Base-by-base conservation (phyloP, 2,888 invertebrate genomes). In the Melipona beecheii region DNA sequence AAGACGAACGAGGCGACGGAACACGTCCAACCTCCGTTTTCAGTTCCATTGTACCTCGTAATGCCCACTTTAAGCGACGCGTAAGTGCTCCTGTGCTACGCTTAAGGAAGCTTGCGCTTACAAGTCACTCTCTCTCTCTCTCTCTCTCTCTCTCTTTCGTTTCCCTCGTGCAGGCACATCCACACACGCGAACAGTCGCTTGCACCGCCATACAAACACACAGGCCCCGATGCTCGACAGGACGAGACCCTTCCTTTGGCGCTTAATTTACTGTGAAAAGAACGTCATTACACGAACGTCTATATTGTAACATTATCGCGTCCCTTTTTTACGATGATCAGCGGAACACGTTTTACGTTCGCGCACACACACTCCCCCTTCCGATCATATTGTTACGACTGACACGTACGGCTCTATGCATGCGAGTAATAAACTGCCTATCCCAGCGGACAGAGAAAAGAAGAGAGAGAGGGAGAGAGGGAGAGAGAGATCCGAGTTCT, bases 51-150 rank as follows among this genome's bases (percentile, higher is more conserved):
- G 88, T 91, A 75, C 84, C 85, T 54, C 71, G 89, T 90, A 91
- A 91, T 90, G 90, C 87, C 85, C 87, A 88, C 89, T 91, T 90
- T 89, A 88, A 90, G 85, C 88, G 89, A 84, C 88, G 84, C 87
- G 80, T 87, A 88, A 91, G 88, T 89, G 89, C 88, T 84, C 81
- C 85, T 85, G 86, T 84, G 85, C 89, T 83, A 58, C 83, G 86
- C 78, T 87, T 86, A 87, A 87, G 84, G 80, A 84, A 77, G 60
- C 73, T 79, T 31, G 62, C 83, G 73, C 76, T 82, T 80, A 86
- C 83, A 79, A 72, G 64, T 64, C 21, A 60, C 58, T 56, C 66
- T 77, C 71, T 54, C 36, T 36, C 24, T 69, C 56, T 60, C 36
- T 15, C 36, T 13, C 50, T 36, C 24, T 69, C 31, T 60, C 31